Base-by-base conservation (phyloP, 2,888 invertebrate genomes). In the Diadegma fenestrale region DNA sequence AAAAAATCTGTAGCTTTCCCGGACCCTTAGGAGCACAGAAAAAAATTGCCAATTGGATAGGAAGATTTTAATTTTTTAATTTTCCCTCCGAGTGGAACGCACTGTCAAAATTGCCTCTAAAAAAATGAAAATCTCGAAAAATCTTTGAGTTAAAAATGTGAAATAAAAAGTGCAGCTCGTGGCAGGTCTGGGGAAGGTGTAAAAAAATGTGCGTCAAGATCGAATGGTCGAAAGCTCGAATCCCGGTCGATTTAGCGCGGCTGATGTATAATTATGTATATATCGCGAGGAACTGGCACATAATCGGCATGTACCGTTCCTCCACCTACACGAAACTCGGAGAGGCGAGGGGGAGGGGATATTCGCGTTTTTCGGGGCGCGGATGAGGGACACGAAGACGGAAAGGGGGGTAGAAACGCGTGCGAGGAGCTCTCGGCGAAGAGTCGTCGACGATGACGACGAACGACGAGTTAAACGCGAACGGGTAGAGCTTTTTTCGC, bases 401-500 rank as follows among this genome's bases (percentile, higher is more conserved):
- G 33, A 41, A 66, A 22, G 12, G 54, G 22, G 54, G 54, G 22
- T 12, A 54, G 22, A 66, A 64, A 37, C 68, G 73, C 73, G 78
- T 82, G 61, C 80, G 80, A 68, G 76, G 51, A 77, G 66, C 72
- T 81, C 63, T 68, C 76, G 71, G 51, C 41, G 22, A 43, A 68
- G 68, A 78, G 78, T 41, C 54, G 68, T 58, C 68, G 78, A 43
- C 43, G 72, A 80, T 69, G 79, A 80, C 79, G 83, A 68, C 68
- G 68, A 63, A 45, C 85, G 79, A 80, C 79, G 82, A 85, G 73
- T 77, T 81, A 81, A 81, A 63, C 81, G 73, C 80, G 66, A 76
- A 75, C 85, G 76, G 79, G 51, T 66, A 45, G 58, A 79, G 79
- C 82, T 85, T 85, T 85, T 85, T 85, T 85, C 81, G 84, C 84